phyloP scores from a whole-genome alignment of 2,888 invertebrate species.

The Ochropleura plecta region DNA sequence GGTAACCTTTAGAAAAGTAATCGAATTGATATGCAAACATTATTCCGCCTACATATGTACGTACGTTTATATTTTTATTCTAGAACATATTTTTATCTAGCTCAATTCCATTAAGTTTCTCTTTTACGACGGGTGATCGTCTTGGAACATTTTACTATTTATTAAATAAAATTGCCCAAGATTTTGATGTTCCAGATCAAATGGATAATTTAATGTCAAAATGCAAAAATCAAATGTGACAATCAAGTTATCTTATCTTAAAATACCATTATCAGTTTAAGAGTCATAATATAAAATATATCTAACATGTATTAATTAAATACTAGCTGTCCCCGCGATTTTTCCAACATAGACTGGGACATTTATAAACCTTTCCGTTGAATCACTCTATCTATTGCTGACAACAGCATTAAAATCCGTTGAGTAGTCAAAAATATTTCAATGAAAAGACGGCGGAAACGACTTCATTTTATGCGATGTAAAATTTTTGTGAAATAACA shows the following conservation, averaged over 20 bases:
- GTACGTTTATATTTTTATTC: not conserved
- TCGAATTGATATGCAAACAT: slow-evolving; percentile 10
- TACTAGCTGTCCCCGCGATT: too few species aligned
- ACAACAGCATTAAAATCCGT: too few species aligned
- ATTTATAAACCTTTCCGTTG: too few species aligned
- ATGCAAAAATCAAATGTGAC: not conserved
- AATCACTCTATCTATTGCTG: too few species aligned
- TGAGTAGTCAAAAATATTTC: too few species aligned
- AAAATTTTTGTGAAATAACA: not conserved
- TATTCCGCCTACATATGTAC: not conserved
- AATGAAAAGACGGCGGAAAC: too few species aligned
- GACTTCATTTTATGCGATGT: too few species aligned
- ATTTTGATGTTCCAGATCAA: not conserved
- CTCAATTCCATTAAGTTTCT: slow-evolving; percentile 9
- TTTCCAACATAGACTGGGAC: too few species aligned
- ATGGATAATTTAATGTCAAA: not conserved
- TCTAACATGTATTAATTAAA: not conserved
- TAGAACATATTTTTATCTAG: slow-evolving; percentile 20
- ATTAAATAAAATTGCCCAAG: not conserved
- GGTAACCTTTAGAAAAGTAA: slow-evolving; percentile 25
- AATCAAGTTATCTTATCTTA: not conserved
- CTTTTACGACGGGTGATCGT: slow-evolving; percentile 10
- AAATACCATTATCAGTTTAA: not conserved
- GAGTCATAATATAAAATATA: not conserved
- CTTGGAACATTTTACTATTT: not conserved